Percentiles rank a stretch among this genome's conserved stretches.
Evolutionary conservation across 2,113 vertebrate genomes (phyloP).

Genomic region (Puffinus mauretanicus): DNA sequence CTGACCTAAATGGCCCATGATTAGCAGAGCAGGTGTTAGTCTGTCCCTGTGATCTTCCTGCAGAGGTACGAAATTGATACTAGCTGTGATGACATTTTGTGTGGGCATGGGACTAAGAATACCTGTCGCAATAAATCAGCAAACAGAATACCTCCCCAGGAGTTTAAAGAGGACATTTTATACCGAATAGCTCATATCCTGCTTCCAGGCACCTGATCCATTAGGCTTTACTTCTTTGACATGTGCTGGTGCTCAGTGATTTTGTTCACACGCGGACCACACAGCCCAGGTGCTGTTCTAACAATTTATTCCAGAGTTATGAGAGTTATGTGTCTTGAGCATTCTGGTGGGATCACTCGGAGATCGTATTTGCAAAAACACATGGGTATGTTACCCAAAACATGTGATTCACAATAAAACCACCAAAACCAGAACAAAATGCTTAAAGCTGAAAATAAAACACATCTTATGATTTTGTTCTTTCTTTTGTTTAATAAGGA

Average conservation of each 20-base stretch:
- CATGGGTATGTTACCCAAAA: not conserved
- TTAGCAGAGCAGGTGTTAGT: not conserved
- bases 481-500: not conserved
- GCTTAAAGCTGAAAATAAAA: not conserved
- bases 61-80: not conserved
- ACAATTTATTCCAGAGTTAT: not conserved
- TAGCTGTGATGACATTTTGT: not conserved
- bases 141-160: not conserved
- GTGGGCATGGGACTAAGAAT: not conserved
- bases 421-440: not conserved
- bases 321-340: not conserved
- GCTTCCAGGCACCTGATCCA: not conserved
- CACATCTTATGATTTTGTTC: not conserved
- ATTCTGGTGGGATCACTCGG: not conserved
- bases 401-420: not conserved
- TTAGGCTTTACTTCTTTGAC: not conserved
- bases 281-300: not conserved
- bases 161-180: not conserved
- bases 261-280: not conserved
- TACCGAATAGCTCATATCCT: not conserved
- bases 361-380: not conserved
- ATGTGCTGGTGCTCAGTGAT: not conserved
- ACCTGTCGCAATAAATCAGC: slow-evolving; percentile 5
- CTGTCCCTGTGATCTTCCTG: not conserved
- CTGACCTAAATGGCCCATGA: not conserved